phyloP scores from a whole-genome alignment of 2,113 vertebrate genomes.

The Apaloderma vittatum region DNA sequence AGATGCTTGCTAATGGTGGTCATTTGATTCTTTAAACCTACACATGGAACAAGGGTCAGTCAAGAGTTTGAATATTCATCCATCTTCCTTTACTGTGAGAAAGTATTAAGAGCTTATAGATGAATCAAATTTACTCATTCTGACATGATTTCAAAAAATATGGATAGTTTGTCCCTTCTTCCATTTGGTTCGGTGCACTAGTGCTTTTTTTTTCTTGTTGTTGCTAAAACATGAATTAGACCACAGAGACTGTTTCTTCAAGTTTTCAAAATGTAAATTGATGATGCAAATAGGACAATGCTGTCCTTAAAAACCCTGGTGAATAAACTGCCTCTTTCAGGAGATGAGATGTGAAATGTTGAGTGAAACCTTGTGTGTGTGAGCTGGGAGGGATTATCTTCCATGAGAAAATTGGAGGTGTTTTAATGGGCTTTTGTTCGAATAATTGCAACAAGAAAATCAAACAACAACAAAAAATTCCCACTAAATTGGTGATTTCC shows the following conservation, averaged over 20 bases:
- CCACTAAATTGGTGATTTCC: not conserved
- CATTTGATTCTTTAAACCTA: not conserved
- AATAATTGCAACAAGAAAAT: not conserved
- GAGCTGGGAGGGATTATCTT: not conserved
- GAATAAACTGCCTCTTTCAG: not conserved
- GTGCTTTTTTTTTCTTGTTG: not conserved
- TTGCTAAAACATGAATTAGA: not conserved
- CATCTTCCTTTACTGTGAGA: not conserved
- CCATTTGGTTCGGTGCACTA: accelerated
- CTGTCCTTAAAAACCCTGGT: not conserved
- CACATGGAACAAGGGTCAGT: not conserved
- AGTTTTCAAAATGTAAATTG: not conserved
- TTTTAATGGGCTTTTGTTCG: not conserved
- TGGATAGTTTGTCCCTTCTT: not conserved
- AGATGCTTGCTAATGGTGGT: not conserved
- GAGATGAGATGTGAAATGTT: not conserved
- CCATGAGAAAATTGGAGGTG: not conserved
- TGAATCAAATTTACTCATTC: not conserved
- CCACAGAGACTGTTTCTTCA: not conserved
- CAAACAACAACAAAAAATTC: not conserved
- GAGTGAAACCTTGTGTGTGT: not conserved
- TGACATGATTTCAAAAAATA: not conserved
- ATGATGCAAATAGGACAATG: not conserved
- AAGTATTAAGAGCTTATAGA: not conserved
- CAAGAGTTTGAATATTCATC: not conserved